phyloP scores from a whole-genome alignment of 2,113 vertebrate species.

The Phalacrocorax pelagicus region DNA sequence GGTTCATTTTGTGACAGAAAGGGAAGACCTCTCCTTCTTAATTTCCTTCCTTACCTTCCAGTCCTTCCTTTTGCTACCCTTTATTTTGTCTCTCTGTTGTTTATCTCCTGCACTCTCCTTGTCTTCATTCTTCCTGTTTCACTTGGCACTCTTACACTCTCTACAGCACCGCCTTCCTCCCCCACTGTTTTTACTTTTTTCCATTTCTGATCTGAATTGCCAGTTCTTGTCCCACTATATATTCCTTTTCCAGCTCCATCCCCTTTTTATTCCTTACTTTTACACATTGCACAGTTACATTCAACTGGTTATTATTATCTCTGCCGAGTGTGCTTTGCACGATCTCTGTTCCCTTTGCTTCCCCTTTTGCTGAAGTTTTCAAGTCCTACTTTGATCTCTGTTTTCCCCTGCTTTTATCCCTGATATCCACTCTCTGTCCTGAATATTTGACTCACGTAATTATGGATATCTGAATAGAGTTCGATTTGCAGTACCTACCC shows the following conservation, averaged over 20 bases:
- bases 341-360: background rate
- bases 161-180: background rate
- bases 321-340: background rate
- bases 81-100: background rate
- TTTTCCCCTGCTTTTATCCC: background rate
- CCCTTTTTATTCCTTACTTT: background rate
- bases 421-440: background rate
- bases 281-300: background rate
- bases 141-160: background rate
- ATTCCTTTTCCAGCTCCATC: background rate
- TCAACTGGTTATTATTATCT: background rate
- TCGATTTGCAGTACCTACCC: background rate
- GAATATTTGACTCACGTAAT: background rate
- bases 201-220: background rate
- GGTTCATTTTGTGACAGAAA: background rate
- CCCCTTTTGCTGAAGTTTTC: background rate
- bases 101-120: background rate
- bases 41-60: background rate
- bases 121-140: background rate
- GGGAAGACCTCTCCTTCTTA: background rate
- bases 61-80: background rate
- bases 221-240: background rate
- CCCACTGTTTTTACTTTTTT: background rate
- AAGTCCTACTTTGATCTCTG: background rate
- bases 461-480: background rate